Conservation (phyloP, 2,113 vertebrate genomes). For the Cebidichthys violaceus region DNA sequence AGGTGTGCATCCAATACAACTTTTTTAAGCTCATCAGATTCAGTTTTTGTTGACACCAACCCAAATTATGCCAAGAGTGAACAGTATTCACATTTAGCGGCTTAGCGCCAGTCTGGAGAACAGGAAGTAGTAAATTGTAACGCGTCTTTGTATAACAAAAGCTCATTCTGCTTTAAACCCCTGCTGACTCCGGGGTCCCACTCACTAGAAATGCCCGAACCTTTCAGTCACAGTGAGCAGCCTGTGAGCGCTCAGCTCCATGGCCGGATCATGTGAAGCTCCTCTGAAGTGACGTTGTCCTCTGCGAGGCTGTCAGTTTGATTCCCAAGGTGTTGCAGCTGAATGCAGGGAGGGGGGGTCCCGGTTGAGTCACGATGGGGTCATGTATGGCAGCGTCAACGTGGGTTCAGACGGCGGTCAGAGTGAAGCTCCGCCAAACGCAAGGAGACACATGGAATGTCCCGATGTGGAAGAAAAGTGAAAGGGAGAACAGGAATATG, state of each 20-base stretch:
- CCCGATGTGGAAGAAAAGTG: neutral
- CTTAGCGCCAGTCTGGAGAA: neutral
- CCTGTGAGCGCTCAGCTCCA: neutral
- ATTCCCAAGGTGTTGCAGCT: slow-evolving; percentile 11
- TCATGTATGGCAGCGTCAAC: neutral
- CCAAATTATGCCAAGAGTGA: neutral
- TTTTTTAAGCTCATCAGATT: neutral
- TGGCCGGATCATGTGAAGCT: neutral
- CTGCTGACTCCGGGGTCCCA: neutral
- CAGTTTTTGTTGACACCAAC: neutral
- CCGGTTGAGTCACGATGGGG: neutral
- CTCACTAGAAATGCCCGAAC: neutral
- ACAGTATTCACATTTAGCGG: neutral
- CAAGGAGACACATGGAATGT: neutral
- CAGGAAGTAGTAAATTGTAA: neutral
- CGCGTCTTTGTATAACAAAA: neutral
- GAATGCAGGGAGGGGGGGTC: neutral
- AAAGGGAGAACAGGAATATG: neutral
- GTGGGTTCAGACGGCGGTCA: slow-evolving; percentile 30
- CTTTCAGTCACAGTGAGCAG: neutral
- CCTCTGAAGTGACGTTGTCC: neutral
- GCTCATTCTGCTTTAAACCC: neutral
- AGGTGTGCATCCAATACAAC: neutral
- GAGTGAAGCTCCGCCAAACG: neutral
- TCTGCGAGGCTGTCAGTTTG: neutral